Evolutionary conservation across 2,797 vertebrate genomes (phyloP), one percentile per base, ranked within the genome.

Genomic region (Aplochiton taeniatus): DNA sequence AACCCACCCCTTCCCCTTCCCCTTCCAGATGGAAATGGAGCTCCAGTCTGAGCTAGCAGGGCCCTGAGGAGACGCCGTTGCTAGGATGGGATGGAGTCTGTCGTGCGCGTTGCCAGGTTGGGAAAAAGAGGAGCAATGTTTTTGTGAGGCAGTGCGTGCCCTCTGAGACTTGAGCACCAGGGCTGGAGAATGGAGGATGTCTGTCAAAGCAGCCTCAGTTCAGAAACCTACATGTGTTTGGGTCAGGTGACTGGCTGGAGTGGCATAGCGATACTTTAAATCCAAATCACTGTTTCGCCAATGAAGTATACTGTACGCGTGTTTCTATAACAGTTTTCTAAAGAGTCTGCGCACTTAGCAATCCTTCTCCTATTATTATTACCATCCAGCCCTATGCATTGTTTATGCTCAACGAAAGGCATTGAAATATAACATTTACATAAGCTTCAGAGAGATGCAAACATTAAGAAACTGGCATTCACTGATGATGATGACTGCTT

Each of bases 81-180:
- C 14, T 56, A 4, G 11, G 56, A 49, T 75, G 63, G 76, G 73
- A 78, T 75, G 58, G 62, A 72, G 56, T 68, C 54, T 74, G 50
- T 69, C n/a, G 41, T 58, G 58, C 71, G 31, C 31, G 31, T 31
- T 31, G 31, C 31, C 58, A 42, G 42, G 0, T 9, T 11, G 49
- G 52, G 57, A 47, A 61, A n/a, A 56, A 61, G 46, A 51, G 68
- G 58, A 67, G 56, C 55, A 66, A 70, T 64, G 44, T 61, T 45
- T 53, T 46, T 17, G 19, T 17, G 54, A 74, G 58, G 20, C 61
- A 3, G 9, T 43, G 31, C 20, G 20, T 56, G 54, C 42, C 14
- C 11, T 12, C 8, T 46, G 66, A 72, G 61, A 65, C 14, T 47
- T 14, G 49, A 60, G 44, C n/a, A 20, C 16, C 46, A 18, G 44